These are phyloP conservation scores for Argya squamiceps DNA, from an alignment of 2,797 vertebrate genomes.

Conservation along the genomic window DNA sequence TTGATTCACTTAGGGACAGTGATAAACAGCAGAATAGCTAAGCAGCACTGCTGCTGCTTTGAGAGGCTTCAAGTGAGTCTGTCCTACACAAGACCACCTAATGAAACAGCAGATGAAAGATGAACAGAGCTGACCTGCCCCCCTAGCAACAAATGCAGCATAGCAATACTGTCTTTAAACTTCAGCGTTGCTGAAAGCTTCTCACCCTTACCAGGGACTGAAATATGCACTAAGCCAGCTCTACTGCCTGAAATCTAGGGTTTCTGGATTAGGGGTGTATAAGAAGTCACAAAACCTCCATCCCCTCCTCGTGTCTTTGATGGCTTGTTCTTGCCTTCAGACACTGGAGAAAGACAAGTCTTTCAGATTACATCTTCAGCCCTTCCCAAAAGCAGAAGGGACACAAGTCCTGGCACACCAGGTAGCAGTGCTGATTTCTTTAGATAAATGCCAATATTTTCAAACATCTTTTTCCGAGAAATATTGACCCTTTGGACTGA, in stretches of 20 bases:
- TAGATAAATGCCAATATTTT: neutral
- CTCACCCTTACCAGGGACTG: neutral
- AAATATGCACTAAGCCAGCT: neutral
- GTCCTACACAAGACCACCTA: neutral
- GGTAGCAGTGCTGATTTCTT: neutral
- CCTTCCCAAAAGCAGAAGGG: neutral
- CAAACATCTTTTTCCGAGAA: neutral
- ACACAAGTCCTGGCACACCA: neutral
- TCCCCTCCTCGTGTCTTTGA: neutral
- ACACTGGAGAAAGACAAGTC: neutral
- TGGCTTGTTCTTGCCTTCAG: neutral
- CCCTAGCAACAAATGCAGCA: neutral
- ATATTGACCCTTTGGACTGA: neutral
- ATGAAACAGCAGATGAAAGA: conserved; percentile 39
- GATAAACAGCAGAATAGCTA: neutral
- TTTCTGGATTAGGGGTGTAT: neutral
- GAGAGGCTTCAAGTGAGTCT: neutral
- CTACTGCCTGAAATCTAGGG: neutral
- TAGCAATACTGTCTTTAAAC: conserved; percentile 17
- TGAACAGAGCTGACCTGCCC: conserved; percentile 22
- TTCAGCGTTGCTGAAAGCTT: neutral
- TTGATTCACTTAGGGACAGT: neutral
- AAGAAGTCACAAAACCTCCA: neutral
- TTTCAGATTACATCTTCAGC: neutral
- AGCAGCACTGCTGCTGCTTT: neutral